Evolutionary conservation across 2,888 invertebrate species (phyloP), one percentile per base, ranked within the genome.

Genomic region (Scaptomyza reducta): DNA sequence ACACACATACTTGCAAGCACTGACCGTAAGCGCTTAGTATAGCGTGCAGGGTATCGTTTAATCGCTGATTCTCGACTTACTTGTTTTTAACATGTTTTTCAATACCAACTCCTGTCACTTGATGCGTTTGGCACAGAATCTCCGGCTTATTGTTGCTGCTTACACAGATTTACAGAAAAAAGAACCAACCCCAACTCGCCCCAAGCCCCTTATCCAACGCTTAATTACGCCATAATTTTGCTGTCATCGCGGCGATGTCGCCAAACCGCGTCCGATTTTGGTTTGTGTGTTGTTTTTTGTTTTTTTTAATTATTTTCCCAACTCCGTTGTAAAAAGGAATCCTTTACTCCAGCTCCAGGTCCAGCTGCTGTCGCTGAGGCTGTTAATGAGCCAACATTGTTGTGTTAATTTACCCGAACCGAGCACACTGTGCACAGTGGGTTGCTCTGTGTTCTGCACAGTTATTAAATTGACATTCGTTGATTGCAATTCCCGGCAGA

Each of bases 381-480:
- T 71, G 87, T 90, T 89, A 90, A 89, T 90, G 89, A 89, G 88
- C 75, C 83, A 89, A 83, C 87, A 90, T 90, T 90, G 90, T 90
- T 88, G 89, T 90, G 89, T 87, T 89, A 90, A 89, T 90, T 89
- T 85, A 87, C 76, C 76, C 67, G 66, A 55, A 56, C 53, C 27
- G 53, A 18, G 49, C 64, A 53, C 61, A 70, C 67, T 66, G 65
- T 71, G 70, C 54, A 59, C 61, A 49, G 63, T 66, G 68, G 55
- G 60, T 6, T 13, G 7, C 5, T 18, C 11, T 13, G 14, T 14
- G 25, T 18, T 22, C n/a, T 45, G 47, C 56, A 65, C 69, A 85
- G 88, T 87, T 82, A 82, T 82, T 82, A 82, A 82, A 82, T 82
- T 82, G 82, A 82, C 82, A 82, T 87, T 80, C 71, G 87, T 75